Evolutionary conservation across 2,113 vertebrate species (phyloP).

Genomic region (Motacilla alba): DNA sequence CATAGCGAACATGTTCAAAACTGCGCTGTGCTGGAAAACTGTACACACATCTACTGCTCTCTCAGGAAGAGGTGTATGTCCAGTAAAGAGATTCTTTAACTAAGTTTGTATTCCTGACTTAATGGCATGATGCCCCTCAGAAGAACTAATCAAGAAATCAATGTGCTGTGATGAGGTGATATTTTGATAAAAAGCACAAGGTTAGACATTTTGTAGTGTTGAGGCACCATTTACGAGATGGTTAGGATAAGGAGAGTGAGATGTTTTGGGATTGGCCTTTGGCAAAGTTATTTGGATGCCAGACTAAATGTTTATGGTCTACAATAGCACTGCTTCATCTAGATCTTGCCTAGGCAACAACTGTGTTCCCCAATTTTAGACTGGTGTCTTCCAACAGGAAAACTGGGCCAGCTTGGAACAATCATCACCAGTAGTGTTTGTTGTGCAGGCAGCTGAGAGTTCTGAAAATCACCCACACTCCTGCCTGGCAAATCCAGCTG

Average conservation of each 20-base stretch:
- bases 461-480: background rate
- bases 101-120: background rate
- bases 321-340: background rate
- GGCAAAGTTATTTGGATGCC: background rate
- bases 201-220: background rate
- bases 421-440: background rate
- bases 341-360: background rate
- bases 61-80: background rate
- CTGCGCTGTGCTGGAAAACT: background rate
- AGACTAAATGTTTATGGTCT: background rate
- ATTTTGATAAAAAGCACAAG: background rate
- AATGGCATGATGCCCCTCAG: background rate
- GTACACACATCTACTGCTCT: background rate
- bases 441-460: background rate
- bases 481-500: background rate
- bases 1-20: background rate
- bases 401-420: background rate
- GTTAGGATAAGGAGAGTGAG: background rate
- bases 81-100: background rate
- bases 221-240: background rate
- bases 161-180: background rate
- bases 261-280: background rate
- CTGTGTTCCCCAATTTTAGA: background rate
- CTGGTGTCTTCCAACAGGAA: background rate
- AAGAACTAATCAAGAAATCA: background rate